These are phyloP conservation scores for Lathamus discolor DNA, from an alignment of 2,113 vertebrate genomes.

Conservation along the genomic window DNA sequence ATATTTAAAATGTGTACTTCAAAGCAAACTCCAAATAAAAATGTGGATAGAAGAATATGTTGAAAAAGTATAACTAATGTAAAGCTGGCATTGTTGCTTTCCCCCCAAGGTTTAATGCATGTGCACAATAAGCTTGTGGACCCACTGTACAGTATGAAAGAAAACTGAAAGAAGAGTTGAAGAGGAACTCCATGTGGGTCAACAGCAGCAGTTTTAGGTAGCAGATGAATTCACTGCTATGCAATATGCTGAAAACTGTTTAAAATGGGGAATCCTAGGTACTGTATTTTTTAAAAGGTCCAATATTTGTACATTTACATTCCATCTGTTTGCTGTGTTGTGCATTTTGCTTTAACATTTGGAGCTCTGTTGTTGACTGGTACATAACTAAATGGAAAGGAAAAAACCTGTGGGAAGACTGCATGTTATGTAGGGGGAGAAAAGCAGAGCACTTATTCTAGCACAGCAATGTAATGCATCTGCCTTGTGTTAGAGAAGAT, in stretches of 20 bases:
- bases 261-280: slow-evolving; percentile 63
- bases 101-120: slow-evolving; percentile 83
- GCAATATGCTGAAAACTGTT: slow-evolving; percentile 67
- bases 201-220: slow-evolving; percentile 64
- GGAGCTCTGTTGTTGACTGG: not conserved
- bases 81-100: slow-evolving; percentile 70
- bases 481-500: not conserved
- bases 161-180: slow-evolving; percentile 74
- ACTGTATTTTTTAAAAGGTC: slow-evolving; percentile 68
- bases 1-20: not conserved
- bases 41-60: not conserved
- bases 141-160: slow-evolving; percentile 85
- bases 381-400: not conserved
- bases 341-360: slow-evolving; percentile 2
- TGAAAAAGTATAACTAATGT: slow-evolving; percentile 46
- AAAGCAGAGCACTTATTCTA: not conserved
- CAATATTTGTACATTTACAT: slow-evolving; percentile 66
- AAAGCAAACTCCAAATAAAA: slow-evolving; percentile 16
- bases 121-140: slow-evolving; percentile 88
- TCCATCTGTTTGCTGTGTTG: slow-evolving; percentile 63
- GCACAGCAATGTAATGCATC: slow-evolving; percentile 8
- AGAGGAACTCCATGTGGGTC: slow-evolving; percentile 66
- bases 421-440: not conserved
- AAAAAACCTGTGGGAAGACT: not conserved
- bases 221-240: slow-evolving; percentile 70